Evolutionary conservation across 2,888 invertebrate genomes (phyloP), one percentile per base, ranked within the genome.

Genomic region (Caenorhabditis sp.): DNA sequence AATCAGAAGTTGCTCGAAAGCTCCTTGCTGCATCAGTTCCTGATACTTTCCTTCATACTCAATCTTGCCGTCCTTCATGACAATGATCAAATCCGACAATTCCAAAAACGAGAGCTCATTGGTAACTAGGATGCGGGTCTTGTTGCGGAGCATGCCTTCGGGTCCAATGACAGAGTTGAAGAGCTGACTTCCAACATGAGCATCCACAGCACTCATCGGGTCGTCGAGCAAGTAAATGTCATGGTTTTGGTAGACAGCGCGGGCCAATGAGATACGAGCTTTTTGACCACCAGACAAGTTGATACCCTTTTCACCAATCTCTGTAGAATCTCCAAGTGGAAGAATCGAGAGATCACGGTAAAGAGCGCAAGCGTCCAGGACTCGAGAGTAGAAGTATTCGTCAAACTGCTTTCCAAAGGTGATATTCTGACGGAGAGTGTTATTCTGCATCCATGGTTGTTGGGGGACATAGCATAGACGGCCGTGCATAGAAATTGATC

Each of bases 401-500:
- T 91, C 90, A 64, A 85, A 89, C 11, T 84, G 80, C 70, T 87
- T 89, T 26, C 91, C 91, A 93, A 99, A 99, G 24, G 96, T 92
- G 86, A 99, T 96, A 93, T 99, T 99, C 91, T 97, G 95, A 89
- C 95, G 95, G 35, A 99, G 93, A 0, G 97, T 97, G 8, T 96
- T 95, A 93, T 98, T 98, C 93, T 98, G 98, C 81, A 98, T 98
- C 98, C 98, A 99, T 0, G 98, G 97, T 93, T 97, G 97, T 91
- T 97, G 97, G 0, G 97, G 95, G 1, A 97, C 97, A 92, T 96
- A 97, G 0, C 97, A 96, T 13, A 94, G 92, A 2, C 93, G 92
- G 24, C 95, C 94, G 18, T 83, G 77, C 50, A 89, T 82, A 11
- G 86, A 85, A 15, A 91, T 81, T n/a, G 72, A 76, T 32, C 91